These are phyloP conservation scores for Strongylocentrotus purpuratus DNA, from an alignment of 35 echinoderm and acorn worm species.

Conservation along the genomic window DNA sequence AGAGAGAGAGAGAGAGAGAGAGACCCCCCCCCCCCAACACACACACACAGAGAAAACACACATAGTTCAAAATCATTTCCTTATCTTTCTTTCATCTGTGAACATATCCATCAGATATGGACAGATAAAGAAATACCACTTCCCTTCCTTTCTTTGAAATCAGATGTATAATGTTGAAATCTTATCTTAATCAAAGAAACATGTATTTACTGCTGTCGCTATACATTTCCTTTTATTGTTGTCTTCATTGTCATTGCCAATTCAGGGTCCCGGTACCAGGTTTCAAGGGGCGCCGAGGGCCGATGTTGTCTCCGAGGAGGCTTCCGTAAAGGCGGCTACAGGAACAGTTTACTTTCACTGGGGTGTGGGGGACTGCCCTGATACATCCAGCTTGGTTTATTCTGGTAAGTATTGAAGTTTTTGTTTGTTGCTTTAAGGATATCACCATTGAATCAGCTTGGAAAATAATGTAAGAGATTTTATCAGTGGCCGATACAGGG, in stretches of 20 bases:
- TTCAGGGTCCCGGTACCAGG: background rate
- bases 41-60: background rate
- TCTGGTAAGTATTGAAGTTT: background rate
- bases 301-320: background rate
- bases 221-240: background rate
- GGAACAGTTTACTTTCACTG: background rate
- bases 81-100: background rate
- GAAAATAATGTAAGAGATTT: no score
- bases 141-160: background rate
- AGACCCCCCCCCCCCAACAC: no score
- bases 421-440: no score
- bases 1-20: background rate
- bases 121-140: background rate
- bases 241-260: background rate
- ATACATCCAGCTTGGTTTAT: slow-evolving; percentile 6
- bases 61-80: background rate
- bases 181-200: background rate
- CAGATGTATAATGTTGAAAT: background rate
- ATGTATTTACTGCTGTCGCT: background rate
- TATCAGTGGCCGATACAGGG: background rate
- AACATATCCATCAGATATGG: background rate
- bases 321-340: background rate
- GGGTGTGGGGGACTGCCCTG: background rate
- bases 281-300: background rate
- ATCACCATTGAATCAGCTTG: no score